These are phyloP conservation scores for Trachemys scripta DNA, from an alignment of 2,113 vertebrate genomes.

Conservation along the genomic window DNA sequence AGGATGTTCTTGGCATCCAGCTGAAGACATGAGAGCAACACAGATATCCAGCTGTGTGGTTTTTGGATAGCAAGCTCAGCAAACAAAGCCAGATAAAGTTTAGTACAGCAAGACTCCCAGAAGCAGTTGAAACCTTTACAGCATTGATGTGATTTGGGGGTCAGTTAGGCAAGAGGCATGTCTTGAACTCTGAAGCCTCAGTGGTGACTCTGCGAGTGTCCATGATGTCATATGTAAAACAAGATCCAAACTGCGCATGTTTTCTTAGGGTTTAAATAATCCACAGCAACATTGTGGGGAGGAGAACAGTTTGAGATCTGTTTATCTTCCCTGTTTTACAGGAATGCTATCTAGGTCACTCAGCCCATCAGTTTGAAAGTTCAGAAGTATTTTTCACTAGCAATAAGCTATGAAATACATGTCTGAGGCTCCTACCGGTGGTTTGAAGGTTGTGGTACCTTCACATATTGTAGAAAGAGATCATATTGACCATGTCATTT, in stretches of 20 bases:
- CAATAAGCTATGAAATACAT: not conserved
- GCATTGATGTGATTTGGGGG: not conserved
- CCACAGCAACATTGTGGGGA: not conserved
- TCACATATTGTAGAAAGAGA: not conserved
- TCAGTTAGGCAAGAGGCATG: not conserved
- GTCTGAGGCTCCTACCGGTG: not conserved
- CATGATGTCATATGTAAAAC: not conserved
- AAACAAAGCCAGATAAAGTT: not conserved
- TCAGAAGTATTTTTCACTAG: not conserved
- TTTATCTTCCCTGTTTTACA: not conserved
- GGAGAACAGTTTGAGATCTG: not conserved
- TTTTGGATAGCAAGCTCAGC: constrained; percentile 43
- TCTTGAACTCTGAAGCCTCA: not conserved
- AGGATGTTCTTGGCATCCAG: constrained; percentile 59
- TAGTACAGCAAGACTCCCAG: not conserved
- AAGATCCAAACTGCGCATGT: not conserved
- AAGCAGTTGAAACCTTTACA: not conserved
- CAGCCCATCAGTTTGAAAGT: not conserved
- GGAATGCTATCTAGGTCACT: not conserved
- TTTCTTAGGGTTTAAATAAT: not conserved
- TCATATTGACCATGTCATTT: not conserved
- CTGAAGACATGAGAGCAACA: constrained; percentile 5
- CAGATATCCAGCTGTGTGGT: constrained; percentile 54
- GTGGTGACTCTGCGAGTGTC: not conserved
- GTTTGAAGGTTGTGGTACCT: not conserved